Evolutionary conservation across 2,113 vertebrate genomes (phyloP), one percentile per base, ranked within the genome.

Genomic region (Otocyon megalotis): DNA sequence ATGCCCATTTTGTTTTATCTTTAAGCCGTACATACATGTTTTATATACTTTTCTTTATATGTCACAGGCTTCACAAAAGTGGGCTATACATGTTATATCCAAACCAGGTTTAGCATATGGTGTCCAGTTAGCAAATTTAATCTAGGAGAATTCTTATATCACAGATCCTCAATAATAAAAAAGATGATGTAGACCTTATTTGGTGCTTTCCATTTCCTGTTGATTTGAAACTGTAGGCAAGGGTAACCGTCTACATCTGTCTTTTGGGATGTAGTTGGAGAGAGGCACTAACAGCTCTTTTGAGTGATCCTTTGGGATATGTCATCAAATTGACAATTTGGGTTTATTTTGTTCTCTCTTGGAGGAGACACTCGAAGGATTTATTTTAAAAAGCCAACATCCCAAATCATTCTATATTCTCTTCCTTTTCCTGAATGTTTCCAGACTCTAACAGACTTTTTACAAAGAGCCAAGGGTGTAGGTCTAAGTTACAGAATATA

Each of bases 1-100:
- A 20, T 19, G 1, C 54, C 43, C 54, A 28, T 84, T 91, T 26
- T 77, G 50, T 8, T 53, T 79, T 54, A 69, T 26, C 30, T 58
- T 79, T 84, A 77, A 88, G 13, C 28, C 56, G 14, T 76, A 83
- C 10, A 32, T 71, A 30, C 0, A 7, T n/a, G 24, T 63, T 88
- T 88, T 48, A 69, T 5, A 50, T 79, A 15, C 17, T 60, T 89
- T 53, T 72, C 79, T 90, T 24, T 60, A 8, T 2, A 15, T 37
- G 22, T 28, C 54, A n/a, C 32, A 1, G 26, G 30, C 72, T 96
- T 77, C 65, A 79, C 20, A 72, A 28, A 58, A 97, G 43, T 53
- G 0, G 4, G 15, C n/a, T 67, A 2, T 19, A 10, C 15, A 8
- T 14, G 8, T 12, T 43, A 20, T 0, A 0, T 7, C 50, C 58